Percentiles rank a stretch among this genome's conserved stretches.
Evolutionary conservation across 2,113 vertebrate genomes (phyloP).

Genomic region (Saccopteryx leptura): DNA sequence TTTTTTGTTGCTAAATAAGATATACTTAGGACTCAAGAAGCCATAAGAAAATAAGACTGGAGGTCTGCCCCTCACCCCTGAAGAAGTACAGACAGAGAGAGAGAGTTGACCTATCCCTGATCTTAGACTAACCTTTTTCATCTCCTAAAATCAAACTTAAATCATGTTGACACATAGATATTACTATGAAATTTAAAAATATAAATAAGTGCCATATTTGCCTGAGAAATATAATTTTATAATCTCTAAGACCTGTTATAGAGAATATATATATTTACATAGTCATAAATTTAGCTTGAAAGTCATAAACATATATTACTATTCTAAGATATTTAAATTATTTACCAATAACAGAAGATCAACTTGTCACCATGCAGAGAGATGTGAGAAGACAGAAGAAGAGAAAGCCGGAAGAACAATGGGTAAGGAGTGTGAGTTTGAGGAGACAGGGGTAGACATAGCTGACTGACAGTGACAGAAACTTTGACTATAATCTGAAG

Average conservation of each 20-base stretch:
- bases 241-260: not conserved
- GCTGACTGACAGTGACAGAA: not conserved
- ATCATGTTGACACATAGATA: not conserved
- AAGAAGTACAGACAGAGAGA: not conserved
- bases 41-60: not conserved
- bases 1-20: constrained; percentile 16
- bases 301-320: not conserved
- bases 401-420: not conserved
- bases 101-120: not conserved
- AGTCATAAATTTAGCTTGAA: not conserved
- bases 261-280: not conserved
- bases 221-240: not conserved
- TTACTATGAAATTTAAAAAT: not conserved
- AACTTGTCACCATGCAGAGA: not conserved
- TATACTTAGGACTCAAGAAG: not conserved
- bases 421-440: rapidly evolving
- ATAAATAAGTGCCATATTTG: not conserved
- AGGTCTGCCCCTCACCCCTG: rapidly evolving
- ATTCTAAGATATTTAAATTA: not conserved
- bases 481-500: not conserved
- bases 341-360: not conserved
- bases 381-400: not conserved
- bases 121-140: not conserved
- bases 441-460: not conserved
- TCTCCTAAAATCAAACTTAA: not conserved